A percentile compares a stretch with the other conserved stretches of the same genome.
Evolutionary conservation across 2,113 vertebrate species (phyloP).

Genomic region (Laticauda laticaudata): DNA sequence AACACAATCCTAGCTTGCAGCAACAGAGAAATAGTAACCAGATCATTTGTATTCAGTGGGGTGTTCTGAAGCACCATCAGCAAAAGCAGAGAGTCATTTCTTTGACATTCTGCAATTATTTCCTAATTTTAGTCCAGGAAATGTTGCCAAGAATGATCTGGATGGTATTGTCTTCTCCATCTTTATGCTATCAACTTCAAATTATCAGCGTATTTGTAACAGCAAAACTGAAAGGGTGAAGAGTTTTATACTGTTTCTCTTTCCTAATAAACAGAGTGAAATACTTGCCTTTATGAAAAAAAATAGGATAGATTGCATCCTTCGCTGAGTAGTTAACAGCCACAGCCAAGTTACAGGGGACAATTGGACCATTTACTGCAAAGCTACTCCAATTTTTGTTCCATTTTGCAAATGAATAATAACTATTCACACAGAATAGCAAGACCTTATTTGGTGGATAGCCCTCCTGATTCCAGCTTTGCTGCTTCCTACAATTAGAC

Average conservation of each 20-base stretch:
- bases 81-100: conserved; percentile 38
- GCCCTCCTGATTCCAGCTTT: not conserved
- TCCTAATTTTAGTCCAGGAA: conserved; percentile 47
- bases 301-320: not conserved
- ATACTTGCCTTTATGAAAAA: not conserved
- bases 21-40: too few species aligned
- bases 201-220: not conserved
- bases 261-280: not conserved
- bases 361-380: not conserved
- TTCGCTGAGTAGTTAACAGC: not conserved
- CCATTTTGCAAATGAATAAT: not conserved
- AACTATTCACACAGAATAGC: not conserved
- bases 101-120: conserved; percentile 41
- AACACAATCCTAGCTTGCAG: too few species aligned
- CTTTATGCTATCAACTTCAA: conserved; percentile 17
- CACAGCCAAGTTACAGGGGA: not conserved
- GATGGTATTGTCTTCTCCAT: not conserved
- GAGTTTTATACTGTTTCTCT: not conserved
- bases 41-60: not conserved
- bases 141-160: conserved; percentile 30
- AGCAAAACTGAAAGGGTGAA: not conserved
- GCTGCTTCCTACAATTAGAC: not conserved
- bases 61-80: conserved; percentile 36
- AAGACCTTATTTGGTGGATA: not conserved
- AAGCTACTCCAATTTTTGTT: not conserved